Percentiles rank a stretch among this genome's conserved stretches.
phyloP scores from a whole-genome alignment of 2,113 vertebrate genomes.

The Oryzias javanicus region DNA sequence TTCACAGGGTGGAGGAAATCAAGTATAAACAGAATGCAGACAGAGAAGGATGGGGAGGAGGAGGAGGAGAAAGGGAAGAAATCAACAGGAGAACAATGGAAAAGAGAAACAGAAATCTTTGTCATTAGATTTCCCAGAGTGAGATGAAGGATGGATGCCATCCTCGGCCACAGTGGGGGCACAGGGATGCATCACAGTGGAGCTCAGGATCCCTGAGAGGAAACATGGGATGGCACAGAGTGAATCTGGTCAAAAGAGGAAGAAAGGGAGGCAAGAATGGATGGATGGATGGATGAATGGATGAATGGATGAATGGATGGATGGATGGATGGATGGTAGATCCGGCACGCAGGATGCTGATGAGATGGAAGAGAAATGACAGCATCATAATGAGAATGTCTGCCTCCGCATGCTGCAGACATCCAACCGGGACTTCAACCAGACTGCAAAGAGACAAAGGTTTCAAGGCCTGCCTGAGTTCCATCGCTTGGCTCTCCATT shows the following conservation, averaged over 20 bases:
- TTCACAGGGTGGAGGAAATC: conserved; percentile 72
- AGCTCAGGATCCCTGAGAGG: conserved; percentile 69
- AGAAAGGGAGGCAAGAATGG: conserved; percentile 12
- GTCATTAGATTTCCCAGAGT: conserved; percentile 84
- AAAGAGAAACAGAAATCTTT: conserved; percentile 83
- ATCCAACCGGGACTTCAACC: conserved; percentile 67
- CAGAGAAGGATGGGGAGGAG: conserved; percentile 66
- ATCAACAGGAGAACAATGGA: conserved; percentile 61
- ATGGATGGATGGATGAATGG: neutral
- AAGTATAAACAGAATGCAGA: conserved; percentile 56
- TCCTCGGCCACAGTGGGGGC: conserved; percentile 60
- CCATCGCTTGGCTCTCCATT: conserved; percentile 21
- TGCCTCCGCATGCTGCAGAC: conserved; percentile 71
- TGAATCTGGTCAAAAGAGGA: conserved; percentile 46
- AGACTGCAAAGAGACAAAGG: conserved; percentile 73
- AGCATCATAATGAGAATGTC: conserved; percentile 63
- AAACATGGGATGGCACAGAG: conserved; percentile 63
- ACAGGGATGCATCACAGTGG: conserved; percentile 71
- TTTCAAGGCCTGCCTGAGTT: conserved; percentile 64
- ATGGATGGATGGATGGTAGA: conserved; percentile 3
- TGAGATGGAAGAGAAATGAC: conserved; percentile 69
- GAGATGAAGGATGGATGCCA: conserved; percentile 73
- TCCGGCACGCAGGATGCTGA: conserved; percentile 65
- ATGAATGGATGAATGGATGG: conserved; percentile 2
- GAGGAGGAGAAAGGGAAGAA: conserved; percentile 57